Conservation (phyloP, 2,797 vertebrate species). For the Ciconia nigra region DNA sequence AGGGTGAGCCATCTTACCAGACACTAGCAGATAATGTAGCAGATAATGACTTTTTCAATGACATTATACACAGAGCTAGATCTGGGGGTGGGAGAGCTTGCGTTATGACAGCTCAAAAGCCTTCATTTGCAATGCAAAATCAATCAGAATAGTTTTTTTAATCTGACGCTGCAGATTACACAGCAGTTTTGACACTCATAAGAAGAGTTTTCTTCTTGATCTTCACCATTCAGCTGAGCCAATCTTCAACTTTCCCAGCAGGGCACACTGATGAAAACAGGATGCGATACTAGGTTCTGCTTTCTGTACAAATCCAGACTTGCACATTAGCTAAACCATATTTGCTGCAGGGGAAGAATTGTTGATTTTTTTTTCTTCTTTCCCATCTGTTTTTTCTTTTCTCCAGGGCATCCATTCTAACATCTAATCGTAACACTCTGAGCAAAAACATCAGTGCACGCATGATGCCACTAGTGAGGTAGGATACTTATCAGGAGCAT, state of each 20-base stretch:
- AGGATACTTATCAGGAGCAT: background rate
- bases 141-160: background rate
- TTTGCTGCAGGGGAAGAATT: background rate
- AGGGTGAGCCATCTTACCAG: background rate
- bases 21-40: background rate
- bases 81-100: background rate
- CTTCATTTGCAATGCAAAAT: background rate
- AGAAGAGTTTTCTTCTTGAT: background rate
- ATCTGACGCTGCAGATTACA: background rate
- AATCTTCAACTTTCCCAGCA: background rate
- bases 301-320: constrained; percentile 18
- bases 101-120: background rate
- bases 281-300: background rate
- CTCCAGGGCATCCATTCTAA: background rate
- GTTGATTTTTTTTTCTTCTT: background rate
- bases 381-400: background rate
- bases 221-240: background rate
- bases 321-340: background rate
- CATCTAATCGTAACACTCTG: background rate
- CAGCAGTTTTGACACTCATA: background rate
- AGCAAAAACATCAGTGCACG: background rate
- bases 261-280: background rate
- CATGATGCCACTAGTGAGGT: background rate
- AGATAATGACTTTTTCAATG: background rate
- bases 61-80: background rate